Percentiles rank a stretch among this genome's conserved stretches.
Conservation (phyloP, 2,113 vertebrate species). For the Dryoscopus gambensis region DNA sequence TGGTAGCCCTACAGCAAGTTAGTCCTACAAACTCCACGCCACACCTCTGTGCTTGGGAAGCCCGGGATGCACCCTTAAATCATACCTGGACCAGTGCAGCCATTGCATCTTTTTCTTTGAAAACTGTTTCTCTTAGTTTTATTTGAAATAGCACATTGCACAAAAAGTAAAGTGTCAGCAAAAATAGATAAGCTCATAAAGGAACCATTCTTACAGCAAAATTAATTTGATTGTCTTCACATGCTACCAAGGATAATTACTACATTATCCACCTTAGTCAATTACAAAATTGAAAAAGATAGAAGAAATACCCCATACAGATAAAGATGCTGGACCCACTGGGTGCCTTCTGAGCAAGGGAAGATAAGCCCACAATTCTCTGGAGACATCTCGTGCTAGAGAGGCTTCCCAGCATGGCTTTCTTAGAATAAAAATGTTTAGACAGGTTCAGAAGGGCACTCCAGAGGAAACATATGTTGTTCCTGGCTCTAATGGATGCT, state of each 20-base stretch:
- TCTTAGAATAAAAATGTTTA: neutral
- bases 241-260: neutral
- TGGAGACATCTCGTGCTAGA: neutral
- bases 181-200: neutral
- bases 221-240: neutral
- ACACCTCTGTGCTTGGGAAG: neutral
- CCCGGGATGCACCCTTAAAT: neutral
- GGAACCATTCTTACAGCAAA: neutral
- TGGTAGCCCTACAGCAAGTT: neutral
- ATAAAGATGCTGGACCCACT: neutral
- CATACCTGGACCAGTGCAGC: neutral
- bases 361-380: neutral
- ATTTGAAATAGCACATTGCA: neutral
- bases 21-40: neutral
- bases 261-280: neutral
- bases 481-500: neutral
- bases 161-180: neutral
- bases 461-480: conserved; percentile 25
- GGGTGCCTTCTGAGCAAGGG: neutral
- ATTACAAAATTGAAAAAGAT: neutral
- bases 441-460: neutral
- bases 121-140: neutral
- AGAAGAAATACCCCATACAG: neutral
- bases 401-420: neutral
- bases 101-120: neutral